Base-by-base conservation (phyloP, 2,797 vertebrate species). In the Pteronotus mesoamericanus region DNA sequence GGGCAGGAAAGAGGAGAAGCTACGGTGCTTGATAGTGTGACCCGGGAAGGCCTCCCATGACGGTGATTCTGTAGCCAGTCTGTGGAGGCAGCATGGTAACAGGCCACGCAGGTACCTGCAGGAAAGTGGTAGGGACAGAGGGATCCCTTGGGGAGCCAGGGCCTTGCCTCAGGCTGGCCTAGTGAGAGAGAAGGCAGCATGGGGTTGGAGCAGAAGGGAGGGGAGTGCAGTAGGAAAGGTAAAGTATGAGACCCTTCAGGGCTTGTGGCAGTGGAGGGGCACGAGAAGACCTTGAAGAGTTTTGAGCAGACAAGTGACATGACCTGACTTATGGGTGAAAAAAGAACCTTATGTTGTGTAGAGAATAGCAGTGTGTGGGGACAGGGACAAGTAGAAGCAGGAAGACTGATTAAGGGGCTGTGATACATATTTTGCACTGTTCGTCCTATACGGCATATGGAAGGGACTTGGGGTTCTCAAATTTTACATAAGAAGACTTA, bases 81-180 rank as follows among this genome's bases (percentile, higher is more conserved):
- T 46, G 14, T 16, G 46, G 57, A 14, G 72, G n/a, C 46, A 21
- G 53, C 16, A 48, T 53, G 61, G 39, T 37, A 37, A 39, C 26
- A 51, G 55, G 37, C 15, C 0, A 1, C 18, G 3, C 15, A 68
- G 44, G 10, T 22, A 16, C 2, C 8, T 37, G 42, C n/a, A 55
- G 86, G 71, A 48, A 37, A 51, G 34, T 0, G 0, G 19, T 32
- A 1, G 7, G 9, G 19, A 34, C 39, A 5, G 44, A 68, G 51
- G 66, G 64, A 34, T 5, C 26, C 29, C 16, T 1, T 0, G 32
- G 46, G 18, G 26, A 29, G 1, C 12, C 3, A 16, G 53, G 77
- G 24, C 21, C 61, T 0, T 12, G 22, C 22, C 11, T 16, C 7
- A n/a, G 85, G 79, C 2, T 4, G 16, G 29, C 79, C 39, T 12